Base-by-base conservation (phyloP, 2,888 invertebrate species). In the Mythimna vitellina region DNA sequence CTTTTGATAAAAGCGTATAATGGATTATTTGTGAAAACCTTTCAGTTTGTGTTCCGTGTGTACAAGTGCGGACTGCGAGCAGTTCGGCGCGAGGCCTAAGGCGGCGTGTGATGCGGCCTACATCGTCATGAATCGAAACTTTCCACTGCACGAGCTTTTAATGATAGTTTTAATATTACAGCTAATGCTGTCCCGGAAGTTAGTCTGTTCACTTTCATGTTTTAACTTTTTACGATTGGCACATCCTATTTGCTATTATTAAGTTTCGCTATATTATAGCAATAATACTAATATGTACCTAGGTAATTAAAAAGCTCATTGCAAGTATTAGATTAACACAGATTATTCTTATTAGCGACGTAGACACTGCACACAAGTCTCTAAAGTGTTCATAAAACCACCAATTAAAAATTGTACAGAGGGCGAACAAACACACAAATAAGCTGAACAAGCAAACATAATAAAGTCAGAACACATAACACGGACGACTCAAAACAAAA, bases 401-500 rank as follows among this genome's bases (percentile, higher is more conserved):
- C 66, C 22, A 67, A 78, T 65, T 56, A 65, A 68, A 66, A 62
- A 78, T 38, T 68, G 57, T n/a, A 56, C 63, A 56, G 10, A 51
- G 60, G 46, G 29, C 53, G 12, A 25, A 78, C 67, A 78, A 78
- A 65, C 66, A 58, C 49, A 61, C 7, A 70, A 65, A 56, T 54
- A 61, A 62, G 22, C 65, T 65, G 54, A 66, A 73, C 29, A 57
- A 80, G 60, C 51, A 70, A 75, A 75, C 66, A 78, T 70, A 70
- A 80, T 80, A 61, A 53, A 67, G 66, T 78, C 75, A 66, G 65
- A 46, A 53, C 66, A 65, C 69, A 74, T 64, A 67, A 74, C 75
- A 56, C 81, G 68, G 22, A 66, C 54, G 76, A 76, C 68, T 63
- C 75, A 62, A 74, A 83, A 85, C 78, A 85, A 73, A 81, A 78